Conservation (phyloP, 2,113 vertebrate genomes). For the Mystacornis crossleyi region DNA sequence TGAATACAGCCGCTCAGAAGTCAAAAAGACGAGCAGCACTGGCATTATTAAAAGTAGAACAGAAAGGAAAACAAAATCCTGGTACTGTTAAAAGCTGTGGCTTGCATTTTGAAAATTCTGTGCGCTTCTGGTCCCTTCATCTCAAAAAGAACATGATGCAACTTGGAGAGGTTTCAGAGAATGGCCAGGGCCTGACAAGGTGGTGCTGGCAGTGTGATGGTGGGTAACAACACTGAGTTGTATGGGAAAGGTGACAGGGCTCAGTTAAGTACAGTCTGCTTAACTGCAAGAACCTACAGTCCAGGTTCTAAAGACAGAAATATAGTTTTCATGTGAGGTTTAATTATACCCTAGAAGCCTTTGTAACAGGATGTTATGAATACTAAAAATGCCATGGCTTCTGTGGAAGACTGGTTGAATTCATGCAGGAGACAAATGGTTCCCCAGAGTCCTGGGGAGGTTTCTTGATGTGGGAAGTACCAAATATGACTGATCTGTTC, state of each 20-base stretch:
- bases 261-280: neutral
- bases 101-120: neutral
- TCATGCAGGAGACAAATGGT: neutral
- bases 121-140: neutral
- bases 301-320: neutral
- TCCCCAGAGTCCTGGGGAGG: neutral
- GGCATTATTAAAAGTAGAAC: neutral
- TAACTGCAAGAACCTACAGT: neutral
- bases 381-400: neutral
- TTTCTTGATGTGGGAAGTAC: neutral
- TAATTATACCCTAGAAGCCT: neutral
- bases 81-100: neutral
- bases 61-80: neutral
- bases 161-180: neutral
- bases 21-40: neutral
- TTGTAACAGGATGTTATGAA: neutral
- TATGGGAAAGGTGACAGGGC: neutral
- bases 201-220: neutral
- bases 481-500: neutral
- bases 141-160: neutral
- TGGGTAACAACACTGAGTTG: neutral
- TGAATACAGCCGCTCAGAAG: neutral
- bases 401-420: neutral
- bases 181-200: accelerated
- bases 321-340: neutral